A percentile compares a stretch with the other conserved stretches of the same genome.
Conservation (phyloP, 2,888 invertebrate genomes). For the Chrysomela aeneicollis region DNA sequence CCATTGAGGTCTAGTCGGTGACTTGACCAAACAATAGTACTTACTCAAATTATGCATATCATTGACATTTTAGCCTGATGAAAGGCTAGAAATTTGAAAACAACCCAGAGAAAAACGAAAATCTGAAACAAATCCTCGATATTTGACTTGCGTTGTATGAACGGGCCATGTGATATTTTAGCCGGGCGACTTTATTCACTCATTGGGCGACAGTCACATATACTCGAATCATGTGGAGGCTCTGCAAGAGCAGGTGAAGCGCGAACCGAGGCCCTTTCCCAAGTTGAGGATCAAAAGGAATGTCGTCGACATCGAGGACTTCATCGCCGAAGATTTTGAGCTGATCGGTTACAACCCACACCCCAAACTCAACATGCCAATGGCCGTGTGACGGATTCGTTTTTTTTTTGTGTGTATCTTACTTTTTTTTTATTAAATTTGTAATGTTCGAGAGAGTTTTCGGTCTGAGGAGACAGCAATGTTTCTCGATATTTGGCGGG, state of each 20-base stretch:
- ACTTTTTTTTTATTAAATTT: no score
- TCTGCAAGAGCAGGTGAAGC: constrained; percentile 78
- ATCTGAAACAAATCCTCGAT: no score
- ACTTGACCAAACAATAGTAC: no score
- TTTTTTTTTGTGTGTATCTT: no score
- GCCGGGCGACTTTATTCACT: constrained; percentile 94
- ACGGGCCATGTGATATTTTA: constrained; percentile 53
- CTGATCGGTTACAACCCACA: constrained; percentile 86
- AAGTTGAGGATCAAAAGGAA: constrained; percentile 77
- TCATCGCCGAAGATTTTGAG: constrained; percentile 85
- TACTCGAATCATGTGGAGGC: constrained; percentile 90
- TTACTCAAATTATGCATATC: no score
- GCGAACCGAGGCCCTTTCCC: constrained; percentile 85
- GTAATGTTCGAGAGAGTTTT: no score
- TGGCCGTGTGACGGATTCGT: constrained; percentile 48
- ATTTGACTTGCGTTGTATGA: background rate
- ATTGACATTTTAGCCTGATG: no score
- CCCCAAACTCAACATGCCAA: constrained; percentile 72
- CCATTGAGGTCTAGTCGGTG: no score
- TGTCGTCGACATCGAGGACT: constrained; percentile 84
- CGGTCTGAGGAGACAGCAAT: no score
- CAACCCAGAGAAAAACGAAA: no score
- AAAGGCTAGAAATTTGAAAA: no score
- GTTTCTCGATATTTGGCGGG: no score
- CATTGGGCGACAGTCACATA: constrained; percentile 94